These are phyloP conservation scores for Hyposoter didymator DNA, from an alignment of 2,888 invertebrate genomes.

Conservation along the genomic window DNA sequence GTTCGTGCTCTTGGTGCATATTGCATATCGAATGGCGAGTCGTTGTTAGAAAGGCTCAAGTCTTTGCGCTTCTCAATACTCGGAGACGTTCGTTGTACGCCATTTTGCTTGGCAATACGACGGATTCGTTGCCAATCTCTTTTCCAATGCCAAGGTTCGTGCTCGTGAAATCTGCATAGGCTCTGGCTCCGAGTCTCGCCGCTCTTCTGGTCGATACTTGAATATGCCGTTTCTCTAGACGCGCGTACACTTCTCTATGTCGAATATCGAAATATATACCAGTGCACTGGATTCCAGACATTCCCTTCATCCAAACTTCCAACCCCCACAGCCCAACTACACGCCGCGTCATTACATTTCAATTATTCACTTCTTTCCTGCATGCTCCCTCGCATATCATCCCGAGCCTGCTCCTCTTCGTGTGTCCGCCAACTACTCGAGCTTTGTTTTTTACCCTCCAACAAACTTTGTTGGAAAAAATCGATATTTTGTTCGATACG, in stretches of 20 bases:
- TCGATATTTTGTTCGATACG: no score
- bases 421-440: no score
- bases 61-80: not conserved
- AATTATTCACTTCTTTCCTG: conserved; percentile 5
- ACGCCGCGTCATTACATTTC: no score
- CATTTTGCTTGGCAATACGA: conserved; percentile 16
- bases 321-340: no score
- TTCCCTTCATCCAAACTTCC: no score
- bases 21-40: not conserved
- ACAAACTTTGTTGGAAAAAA: no score
- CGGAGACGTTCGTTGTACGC: not conserved
- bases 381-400: no score
- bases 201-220: conserved; percentile 61
- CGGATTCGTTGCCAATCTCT: conserved; percentile 29
- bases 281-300: no score
- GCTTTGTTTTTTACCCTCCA: not conserved
- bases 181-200: not conserved
- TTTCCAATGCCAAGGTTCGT: conserved; percentile 71
- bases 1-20: conserved; percentile 25
- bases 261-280: no score
- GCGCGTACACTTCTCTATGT: no score
- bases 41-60: not conserved
- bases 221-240: no score
- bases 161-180: conserved; percentile 53
- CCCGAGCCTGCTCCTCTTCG: not conserved